Percentiles rank a stretch among this genome's conserved stretches.
phyloP scores from a whole-genome alignment of 2,113 vertebrate genomes.

The Crocuta crocuta region DNA sequence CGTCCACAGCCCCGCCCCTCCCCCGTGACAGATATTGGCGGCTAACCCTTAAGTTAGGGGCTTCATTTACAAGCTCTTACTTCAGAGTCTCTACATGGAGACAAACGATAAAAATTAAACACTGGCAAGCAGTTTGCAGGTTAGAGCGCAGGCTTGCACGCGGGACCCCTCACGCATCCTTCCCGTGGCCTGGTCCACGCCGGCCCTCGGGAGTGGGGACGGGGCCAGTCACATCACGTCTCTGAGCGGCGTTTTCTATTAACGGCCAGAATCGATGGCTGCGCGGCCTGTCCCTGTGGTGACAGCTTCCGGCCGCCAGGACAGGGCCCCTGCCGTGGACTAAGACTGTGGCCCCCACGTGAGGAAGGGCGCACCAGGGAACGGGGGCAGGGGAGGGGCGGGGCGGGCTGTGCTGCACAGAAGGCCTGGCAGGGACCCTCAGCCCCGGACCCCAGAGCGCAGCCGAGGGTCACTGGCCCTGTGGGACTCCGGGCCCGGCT shows the following conservation, averaged over 20 bases:
- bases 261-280: rapidly evolving
- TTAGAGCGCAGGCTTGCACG: rapidly evolving
- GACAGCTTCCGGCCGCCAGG: rapidly evolving
- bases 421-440: rapidly evolving
- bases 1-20: rapidly evolving
- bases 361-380: background rate
- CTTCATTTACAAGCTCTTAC: background rate
- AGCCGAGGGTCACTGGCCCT: background rate
- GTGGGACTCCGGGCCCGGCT: rapidly evolving
- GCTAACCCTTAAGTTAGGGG: background rate
- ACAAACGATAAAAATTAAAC: conserved; percentile 20
- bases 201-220: background rate
- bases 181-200: background rate
- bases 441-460: background rate
- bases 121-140: rapidly evolving
- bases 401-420: no score
- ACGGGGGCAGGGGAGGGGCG: rapidly evolving
- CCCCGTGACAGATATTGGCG: rapidly evolving
- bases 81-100: background rate
- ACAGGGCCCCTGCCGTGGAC: rapidly evolving
- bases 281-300: rapidly evolving
- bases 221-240: rapidly evolving
- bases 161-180: rapidly evolving
- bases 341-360: rapidly evolving
- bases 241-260: background rate